Evolutionary conservation across 1,140 invertebrate species (phyloP), one percentile per base, ranked within the genome.

Genomic region (Rhynchophorus ferrugineus): DNA sequence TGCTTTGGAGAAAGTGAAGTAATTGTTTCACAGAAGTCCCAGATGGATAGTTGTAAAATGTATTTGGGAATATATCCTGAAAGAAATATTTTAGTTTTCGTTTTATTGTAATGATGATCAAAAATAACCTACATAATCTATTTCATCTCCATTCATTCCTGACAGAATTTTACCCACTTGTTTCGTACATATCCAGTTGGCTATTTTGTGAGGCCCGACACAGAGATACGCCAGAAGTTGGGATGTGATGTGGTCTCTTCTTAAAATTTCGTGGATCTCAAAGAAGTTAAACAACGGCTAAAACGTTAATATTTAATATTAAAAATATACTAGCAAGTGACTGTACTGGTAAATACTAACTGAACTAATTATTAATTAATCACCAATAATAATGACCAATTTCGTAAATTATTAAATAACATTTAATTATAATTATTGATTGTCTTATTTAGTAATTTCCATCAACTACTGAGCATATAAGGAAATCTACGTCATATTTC

Each of bases 1-100:
- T 76, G 3, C 80, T 72, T 71, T 91, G 87, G 1, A 75, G 79
- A 58, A 82, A 89, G 63, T 91, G 87, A 5, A 85, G 72, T 5
- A 92, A 35, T 56, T 68, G 89, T 61, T 81, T 80, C 0, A 81
- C 78, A 0, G 90, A 87, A 1, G 88, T 77, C 3, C 91, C 91
- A 1, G 89, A 86, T 2, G 93, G 93, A 2, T 80, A 80, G 66
- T 95, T 85, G 6, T 79, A 78, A 2, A 87, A 65, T 61, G 90
- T 85, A 0, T 85, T 77, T 0, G 86, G 83, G 0, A 91, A 53
- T 62, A 83, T 11, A 29, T 47, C 24, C 50, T 53, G 17, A 21
- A 52, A 52, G 1, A 35, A 29, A 52, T 19, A 14, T 16, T 3
- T 17, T 42, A 13, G 21, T 47, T 47, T 42, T 11, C 20, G 9